Evolutionary conservation across 2,888 invertebrate genomes (phyloP).

Genomic region (Creontiades dilutus): DNA sequence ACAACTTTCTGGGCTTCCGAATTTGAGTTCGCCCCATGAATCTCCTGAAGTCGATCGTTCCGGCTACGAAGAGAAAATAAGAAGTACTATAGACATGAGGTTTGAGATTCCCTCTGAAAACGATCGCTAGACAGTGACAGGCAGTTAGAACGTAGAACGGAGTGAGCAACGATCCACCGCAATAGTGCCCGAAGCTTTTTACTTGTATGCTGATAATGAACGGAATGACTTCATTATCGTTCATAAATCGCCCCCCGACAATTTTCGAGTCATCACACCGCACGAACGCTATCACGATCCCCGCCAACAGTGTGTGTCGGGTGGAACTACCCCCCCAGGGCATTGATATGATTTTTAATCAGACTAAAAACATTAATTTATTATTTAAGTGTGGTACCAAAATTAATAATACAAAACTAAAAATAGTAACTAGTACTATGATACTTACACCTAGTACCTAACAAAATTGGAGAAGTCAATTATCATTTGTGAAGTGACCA

Average conservation of each 20-base stretch:
- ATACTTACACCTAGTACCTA: no score
- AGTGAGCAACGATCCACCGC: constrained; percentile 24
- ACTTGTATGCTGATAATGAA: constrained; percentile 33
- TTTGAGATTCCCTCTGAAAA: background rate
- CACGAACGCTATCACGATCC: background rate
- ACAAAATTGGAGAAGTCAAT: no score
- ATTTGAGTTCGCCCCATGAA: background rate
- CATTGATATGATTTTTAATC: background rate
- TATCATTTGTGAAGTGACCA: no score
- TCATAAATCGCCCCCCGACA: background rate
- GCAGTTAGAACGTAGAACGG: background rate
- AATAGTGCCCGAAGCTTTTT: background rate
- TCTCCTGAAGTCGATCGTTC: background rate
- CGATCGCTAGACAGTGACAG: background rate
- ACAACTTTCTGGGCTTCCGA: background rate
- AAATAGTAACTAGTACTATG: no score
- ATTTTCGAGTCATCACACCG: constrained; percentile 28
- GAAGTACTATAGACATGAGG: background rate
- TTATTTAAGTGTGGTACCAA: no score
- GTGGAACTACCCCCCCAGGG: background rate
- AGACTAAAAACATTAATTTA: no score
- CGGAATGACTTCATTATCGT: background rate
- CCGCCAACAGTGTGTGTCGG: background rate
- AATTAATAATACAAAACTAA: no score
- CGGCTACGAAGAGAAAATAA: background rate